A percentile compares a stretch with the other conserved stretches of the same genome.
Conservation (phyloP, 2,888 invertebrate genomes). For the Chirona hameri region DNA sequence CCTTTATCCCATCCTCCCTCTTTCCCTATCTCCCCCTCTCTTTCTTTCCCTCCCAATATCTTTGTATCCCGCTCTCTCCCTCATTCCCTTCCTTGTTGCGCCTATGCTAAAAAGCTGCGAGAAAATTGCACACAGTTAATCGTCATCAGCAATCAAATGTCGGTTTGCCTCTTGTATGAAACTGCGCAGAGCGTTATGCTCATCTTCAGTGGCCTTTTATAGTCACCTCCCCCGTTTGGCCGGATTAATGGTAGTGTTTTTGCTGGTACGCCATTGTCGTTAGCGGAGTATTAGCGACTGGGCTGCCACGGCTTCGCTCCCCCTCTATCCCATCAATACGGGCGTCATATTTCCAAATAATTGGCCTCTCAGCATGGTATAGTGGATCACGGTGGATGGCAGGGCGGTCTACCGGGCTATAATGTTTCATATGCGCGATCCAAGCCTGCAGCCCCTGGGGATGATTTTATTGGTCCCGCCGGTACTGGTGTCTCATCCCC, state of each 20-base stretch:
- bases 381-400: neutral
- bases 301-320: neutral
- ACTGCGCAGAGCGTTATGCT: neutral
- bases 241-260: constrained; percentile 1
- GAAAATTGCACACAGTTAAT: neutral
- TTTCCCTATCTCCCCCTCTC: neutral
- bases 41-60: neutral
- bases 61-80: neutral
- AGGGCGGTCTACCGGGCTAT: neutral
- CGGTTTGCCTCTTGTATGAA: neutral
- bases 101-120: too few species aligned
- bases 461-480: constrained; percentile 10
- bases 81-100: neutral
- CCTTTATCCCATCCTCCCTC: neutral
- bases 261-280: neutral
- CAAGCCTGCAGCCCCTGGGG: neutral
- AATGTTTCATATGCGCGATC: constrained; percentile 6
- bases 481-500: neutral
- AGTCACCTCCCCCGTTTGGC: neutral
- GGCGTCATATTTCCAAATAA: constrained; percentile 24
- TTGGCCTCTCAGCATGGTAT: constrained; percentile 5
- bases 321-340: constrained; percentile 6
- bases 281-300: neutral
- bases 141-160: neutral
- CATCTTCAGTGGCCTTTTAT: neutral